Evolutionary conservation across 2,113 vertebrate genomes (phyloP).

Genomic region (Ctenodactylus gundi): DNA sequence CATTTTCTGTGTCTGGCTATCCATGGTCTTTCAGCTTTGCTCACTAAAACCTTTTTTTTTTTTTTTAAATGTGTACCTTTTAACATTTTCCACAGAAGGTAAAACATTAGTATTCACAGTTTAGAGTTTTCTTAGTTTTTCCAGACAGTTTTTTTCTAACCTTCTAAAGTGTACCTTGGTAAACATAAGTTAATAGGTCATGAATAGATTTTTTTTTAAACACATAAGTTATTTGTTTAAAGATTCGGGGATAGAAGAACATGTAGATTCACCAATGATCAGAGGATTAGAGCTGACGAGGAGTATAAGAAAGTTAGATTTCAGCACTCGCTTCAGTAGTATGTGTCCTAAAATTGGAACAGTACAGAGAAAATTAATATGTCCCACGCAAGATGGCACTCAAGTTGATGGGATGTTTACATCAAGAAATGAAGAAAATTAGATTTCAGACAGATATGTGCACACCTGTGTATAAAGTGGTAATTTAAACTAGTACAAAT

Average conservation of each 20-base stretch:
- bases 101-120: not conserved
- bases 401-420: not conserved
- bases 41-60: not conserved
- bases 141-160: not conserved
- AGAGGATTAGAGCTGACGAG: not conserved
- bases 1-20: not conserved
- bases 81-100: not conserved
- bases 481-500: not conserved
- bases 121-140: constrained; percentile 1
- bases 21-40: not conserved
- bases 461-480: not conserved
- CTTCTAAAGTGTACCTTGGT: not conserved
- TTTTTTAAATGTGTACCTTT: not conserved
- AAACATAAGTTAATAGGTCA: not conserved
- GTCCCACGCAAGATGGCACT: not conserved
- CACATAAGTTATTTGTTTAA: not conserved
- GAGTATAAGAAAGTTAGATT: not conserved
- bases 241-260: not conserved
- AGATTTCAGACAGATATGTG: not conserved
- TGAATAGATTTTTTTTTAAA: not conserved
- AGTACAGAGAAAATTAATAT: not conserved
- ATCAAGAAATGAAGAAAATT: not conserved
- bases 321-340: not conserved
- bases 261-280: not conserved
- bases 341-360: no score